Evolutionary conservation across 92 coral and sea anemone genomes (phyloP).

Genomic region (Epizoanthus scotinus): DNA sequence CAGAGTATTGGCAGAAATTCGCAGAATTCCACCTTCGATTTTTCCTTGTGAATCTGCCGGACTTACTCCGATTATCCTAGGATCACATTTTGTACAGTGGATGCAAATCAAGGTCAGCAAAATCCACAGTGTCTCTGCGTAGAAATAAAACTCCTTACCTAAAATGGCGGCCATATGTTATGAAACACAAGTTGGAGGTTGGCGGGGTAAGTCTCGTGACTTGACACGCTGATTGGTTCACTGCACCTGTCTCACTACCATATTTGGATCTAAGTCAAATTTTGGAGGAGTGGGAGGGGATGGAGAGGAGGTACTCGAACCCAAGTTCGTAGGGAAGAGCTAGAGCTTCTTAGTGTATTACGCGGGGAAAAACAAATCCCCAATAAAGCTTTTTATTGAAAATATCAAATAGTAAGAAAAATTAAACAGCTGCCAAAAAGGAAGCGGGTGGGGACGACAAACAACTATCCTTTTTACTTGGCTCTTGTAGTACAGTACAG

Average conservation of each 20-base stretch:
- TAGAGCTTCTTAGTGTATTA: too few relatives aligned
- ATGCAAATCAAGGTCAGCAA: slow-evolving; percentile 33
- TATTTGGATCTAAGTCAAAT: not conserved
- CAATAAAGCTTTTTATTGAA: too few relatives aligned
- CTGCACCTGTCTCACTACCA: slow-evolving; percentile 10
- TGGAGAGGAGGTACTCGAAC: too few relatives aligned
- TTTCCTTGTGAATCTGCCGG: slow-evolving; percentile 72
- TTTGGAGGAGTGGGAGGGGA: too few relatives aligned
- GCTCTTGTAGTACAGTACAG: too few relatives aligned
- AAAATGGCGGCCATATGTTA: slow-evolving; percentile 82
- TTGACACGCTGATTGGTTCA: slow-evolving; percentile 9
- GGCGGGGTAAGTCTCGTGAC: slow-evolving; percentile 2
- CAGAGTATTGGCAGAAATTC: slow-evolving; percentile 50
- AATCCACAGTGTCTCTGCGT: slow-evolving; percentile 51
- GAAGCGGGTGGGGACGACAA: too few relatives aligned
- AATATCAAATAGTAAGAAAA: too few relatives aligned
- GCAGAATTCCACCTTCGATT: slow-evolving; percentile 65
- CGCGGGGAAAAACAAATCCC: too few relatives aligned
- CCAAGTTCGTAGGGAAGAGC: too few relatives aligned
- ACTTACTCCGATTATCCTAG: slow-evolving; percentile 68
- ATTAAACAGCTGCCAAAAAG: too few relatives aligned
- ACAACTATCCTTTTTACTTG: too few relatives aligned
- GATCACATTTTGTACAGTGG: slow-evolving; percentile 63
- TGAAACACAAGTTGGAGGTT: slow-evolving; percentile 1
- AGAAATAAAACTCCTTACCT: slow-evolving; percentile 13